Percentiles rank a stretch among this genome's conserved stretches.
These are phyloP conservation scores for Fulmarus glacialis DNA, from an alignment of 2,113 vertebrate species.

Conservation along the genomic window DNA sequence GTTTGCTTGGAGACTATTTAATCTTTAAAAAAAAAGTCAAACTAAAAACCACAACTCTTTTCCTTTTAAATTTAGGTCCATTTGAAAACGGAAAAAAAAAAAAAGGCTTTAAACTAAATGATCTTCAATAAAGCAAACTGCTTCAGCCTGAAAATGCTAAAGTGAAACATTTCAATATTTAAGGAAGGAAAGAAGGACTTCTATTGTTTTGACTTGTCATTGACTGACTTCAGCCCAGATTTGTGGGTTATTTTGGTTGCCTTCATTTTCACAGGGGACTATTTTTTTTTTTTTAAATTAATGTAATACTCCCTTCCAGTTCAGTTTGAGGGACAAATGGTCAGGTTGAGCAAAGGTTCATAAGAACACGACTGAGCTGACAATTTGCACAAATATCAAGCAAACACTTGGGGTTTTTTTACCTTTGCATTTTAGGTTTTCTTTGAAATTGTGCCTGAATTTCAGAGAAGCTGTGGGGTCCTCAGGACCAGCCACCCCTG, in stretches of 20 bases:
- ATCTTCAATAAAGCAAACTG: not conserved
- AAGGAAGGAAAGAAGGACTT: not conserved
- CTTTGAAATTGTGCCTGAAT: not conserved
- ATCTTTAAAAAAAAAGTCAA: not conserved
- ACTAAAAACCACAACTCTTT: not conserved
- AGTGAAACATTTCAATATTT: not conserved
- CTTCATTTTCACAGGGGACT: not conserved
- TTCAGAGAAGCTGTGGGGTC: not conserved
- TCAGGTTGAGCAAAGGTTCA: not conserved
- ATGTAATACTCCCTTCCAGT: not conserved
- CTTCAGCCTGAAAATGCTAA: not conserved
- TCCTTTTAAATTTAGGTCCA: not conserved
- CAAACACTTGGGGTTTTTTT: not conserved
- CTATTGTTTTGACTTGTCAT: slow-evolving; percentile 18
- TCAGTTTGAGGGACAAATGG: not conserved
- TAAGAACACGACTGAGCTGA: not conserved
- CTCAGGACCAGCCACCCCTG: not conserved
- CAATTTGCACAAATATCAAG: not conserved
- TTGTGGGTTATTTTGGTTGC: slow-evolving; percentile 16
- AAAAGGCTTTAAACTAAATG: not conserved
- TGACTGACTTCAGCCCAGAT: not conserved
- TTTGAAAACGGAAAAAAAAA: not conserved
- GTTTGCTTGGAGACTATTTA: not conserved
- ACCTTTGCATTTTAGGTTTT: not conserved
- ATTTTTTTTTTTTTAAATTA: not conserved